Evolutionary conservation across 2,113 vertebrate species (phyloP), one percentile per base, ranked within the genome.

Genomic region (Chlorodrepanis virens): DNA sequence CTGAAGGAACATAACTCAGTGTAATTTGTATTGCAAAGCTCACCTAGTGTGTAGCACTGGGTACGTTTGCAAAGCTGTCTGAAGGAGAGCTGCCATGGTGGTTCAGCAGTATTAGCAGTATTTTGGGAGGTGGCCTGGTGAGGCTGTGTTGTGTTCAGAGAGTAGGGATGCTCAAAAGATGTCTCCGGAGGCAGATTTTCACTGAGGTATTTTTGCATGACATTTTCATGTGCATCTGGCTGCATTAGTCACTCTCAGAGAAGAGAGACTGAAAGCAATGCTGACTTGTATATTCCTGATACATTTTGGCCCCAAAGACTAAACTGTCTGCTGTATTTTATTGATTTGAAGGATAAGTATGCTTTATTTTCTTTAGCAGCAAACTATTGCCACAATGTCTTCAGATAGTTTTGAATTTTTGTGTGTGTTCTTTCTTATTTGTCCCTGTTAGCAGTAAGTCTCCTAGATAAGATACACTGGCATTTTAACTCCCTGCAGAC

Each of bases 11-110:
- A 79, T 97, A 96, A 95, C 45, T 96, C 84, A 61, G 54, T 42
- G 75, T 93, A 85, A 96, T 96, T 93, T 95, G 91, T 94, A 63
- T 85, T 86, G 89, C 49, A 20, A 31, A 76, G 57, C 94, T 96
- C 74, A 45, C 65, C n/a, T 82, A 15, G n/a, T 33, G 37, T 20
- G 37, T 25, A 76, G 84, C 33, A 7, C 63, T 77, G 79, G 59
- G 50, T 61, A 37, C 0, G 0, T 52, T 94, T 89, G 78, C 56
- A 56, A 67, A 84, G 65, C 64, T 78, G 11, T 75, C 39, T 75
- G 5, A 60, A 68, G 56, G 44, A 87, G 72, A 54, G 53, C 45
- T 65, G 53, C 85, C 2, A 0, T 39, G 57, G 4, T 87, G 65
- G 77, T 57, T 87, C 86, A 91, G 44, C 52, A 60, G 28, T 31